phyloP scores from a whole-genome alignment of 2,797 vertebrate genomes.

The Phylloscopus collybita region DNA sequence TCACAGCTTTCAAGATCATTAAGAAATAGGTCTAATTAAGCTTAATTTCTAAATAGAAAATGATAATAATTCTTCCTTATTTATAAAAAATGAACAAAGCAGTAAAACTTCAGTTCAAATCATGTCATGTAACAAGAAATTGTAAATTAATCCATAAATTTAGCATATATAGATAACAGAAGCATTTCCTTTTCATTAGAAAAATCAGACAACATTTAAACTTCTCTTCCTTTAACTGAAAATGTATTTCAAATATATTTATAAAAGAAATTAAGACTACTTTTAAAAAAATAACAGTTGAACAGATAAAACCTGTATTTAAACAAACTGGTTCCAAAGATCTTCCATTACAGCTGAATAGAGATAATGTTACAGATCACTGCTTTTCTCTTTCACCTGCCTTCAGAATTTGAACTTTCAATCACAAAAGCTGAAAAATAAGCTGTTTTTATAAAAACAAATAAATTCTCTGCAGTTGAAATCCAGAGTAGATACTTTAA shows the following conservation, averaged over 20 bases:
- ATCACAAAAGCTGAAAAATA: neutral
- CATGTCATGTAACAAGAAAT: neutral
- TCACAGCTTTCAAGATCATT: neutral
- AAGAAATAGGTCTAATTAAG: neutral
- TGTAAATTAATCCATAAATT: neutral
- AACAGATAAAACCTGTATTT: neutral
- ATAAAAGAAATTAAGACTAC: neutral
- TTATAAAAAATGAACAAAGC: neutral
- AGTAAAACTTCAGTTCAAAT: neutral
- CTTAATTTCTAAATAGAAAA: conserved; percentile 2
- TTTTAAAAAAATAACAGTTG: neutral
- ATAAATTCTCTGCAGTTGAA: neutral
- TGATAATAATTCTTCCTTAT: neutral
- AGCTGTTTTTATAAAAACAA: neutral
- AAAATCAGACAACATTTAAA: neutral
- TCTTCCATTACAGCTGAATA: neutral
- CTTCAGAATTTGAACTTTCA: neutral
- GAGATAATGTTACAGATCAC: neutral
- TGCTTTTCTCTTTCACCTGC: neutral
- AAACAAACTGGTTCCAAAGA: neutral
- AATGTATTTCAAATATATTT: neutral
- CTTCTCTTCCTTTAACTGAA: neutral
- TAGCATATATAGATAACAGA: neutral
- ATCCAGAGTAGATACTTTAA: neutral
- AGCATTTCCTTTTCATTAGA: neutral